phyloP scores from a whole-genome alignment of 2,888 invertebrate genomes.

The Dynastes hyllus region DNA sequence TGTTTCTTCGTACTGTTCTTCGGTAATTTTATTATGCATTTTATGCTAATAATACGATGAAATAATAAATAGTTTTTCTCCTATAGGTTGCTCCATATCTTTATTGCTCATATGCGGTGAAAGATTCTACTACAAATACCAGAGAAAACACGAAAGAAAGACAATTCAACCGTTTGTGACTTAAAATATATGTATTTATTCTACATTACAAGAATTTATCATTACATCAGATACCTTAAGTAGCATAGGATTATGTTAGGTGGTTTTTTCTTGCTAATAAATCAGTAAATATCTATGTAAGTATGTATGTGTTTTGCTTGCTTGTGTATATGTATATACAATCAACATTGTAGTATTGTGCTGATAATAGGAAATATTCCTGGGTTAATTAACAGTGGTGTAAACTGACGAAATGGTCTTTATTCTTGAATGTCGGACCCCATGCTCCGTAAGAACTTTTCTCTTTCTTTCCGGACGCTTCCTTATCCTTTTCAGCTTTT shows the following conservation, averaged over 20 bases:
- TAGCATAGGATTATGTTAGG: constrained; percentile 1
- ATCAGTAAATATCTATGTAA: background rate
- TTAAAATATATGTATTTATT: constrained; percentile 57
- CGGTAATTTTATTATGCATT: constrained; percentile 73
- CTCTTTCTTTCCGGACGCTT: constrained; percentile 53
- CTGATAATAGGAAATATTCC: background rate
- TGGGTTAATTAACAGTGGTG: constrained; percentile 73
- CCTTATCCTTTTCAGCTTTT: constrained; percentile 67
- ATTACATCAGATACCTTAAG: background rate
- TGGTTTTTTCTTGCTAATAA: background rate
- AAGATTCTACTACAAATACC: constrained; percentile 70
- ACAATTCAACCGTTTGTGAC: constrained; percentile 73
- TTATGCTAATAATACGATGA: background rate
- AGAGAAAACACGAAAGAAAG: constrained; percentile 68
- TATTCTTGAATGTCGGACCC: constrained; percentile 84
- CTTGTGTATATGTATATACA: constrained; percentile 3
- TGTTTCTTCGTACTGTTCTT: constrained; percentile 89
- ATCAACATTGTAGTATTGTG: background rate
- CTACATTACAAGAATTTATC: background rate
- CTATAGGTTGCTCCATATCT: constrained; percentile 72
- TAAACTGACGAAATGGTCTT: constrained; percentile 82
- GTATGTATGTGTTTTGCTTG: background rate
- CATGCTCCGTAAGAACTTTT: constrained; percentile 75
- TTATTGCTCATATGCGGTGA: constrained; percentile 71
- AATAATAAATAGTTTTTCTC: constrained; percentile 9